phyloP scores from a whole-genome alignment of 2,797 vertebrate genomes.

The Spheniscus humboldti region DNA sequence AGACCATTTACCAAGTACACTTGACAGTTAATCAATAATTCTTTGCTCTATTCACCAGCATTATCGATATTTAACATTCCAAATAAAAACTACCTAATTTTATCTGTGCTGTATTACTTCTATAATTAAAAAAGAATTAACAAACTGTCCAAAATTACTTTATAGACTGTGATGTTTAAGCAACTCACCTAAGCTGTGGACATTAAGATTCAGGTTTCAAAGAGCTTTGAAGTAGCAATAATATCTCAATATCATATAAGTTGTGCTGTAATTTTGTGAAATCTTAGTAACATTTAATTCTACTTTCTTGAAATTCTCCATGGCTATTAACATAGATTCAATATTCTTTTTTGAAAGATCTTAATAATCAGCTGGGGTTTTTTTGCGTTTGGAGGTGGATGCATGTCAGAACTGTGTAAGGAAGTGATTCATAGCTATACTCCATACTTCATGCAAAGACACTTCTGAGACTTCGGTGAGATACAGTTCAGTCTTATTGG shows the following conservation, averaged over 20 bases:
- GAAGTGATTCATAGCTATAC: neutral
- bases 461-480: neutral
- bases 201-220: neutral
- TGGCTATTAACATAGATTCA: neutral
- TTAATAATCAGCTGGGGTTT: neutral
- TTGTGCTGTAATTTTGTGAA: neutral
- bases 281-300: neutral
- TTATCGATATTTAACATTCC: conserved; percentile 12
- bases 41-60: neutral
- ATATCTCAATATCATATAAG: neutral
- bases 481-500: neutral
- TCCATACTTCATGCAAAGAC: neutral
- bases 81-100: neutral
- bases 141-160: neutral
- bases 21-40: conserved; percentile 28
- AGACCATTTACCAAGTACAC: neutral
- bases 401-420: neutral
- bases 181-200: neutral
- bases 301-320: neutral
- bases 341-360: neutral
- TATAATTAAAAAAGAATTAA: neutral
- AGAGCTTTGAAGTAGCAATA: neutral
- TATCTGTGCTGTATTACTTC: neutral
- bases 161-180: neutral
- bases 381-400: neutral